Evolutionary conservation across 2,888 invertebrate genomes (phyloP).

Genomic region (Lucinisca nassula): DNA sequence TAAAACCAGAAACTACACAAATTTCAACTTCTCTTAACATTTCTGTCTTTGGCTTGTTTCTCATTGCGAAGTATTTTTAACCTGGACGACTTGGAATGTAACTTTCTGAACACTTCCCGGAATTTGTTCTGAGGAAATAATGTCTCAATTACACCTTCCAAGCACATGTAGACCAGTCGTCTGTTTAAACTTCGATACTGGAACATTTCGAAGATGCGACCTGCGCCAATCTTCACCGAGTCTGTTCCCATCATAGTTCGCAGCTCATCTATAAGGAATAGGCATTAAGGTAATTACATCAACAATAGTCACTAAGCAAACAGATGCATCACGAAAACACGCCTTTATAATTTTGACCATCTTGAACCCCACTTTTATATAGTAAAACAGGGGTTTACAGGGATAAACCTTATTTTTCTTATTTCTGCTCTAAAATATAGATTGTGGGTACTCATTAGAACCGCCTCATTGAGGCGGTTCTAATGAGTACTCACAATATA

Average conservation of each 20-base stretch:
- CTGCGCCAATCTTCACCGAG: constrained; percentile 94
- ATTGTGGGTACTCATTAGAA: no score
- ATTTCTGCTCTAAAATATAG: no score
- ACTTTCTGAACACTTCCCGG: constrained; percentile 91
- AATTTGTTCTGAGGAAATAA: constrained; percentile 95
- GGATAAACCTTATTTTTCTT: no score
- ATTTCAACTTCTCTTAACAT: not conserved
- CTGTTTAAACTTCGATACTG: constrained; percentile 95
- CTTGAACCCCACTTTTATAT: no score
- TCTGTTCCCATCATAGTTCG: constrained; percentile 96
- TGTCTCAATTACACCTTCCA: constrained; percentile 94
- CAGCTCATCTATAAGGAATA: constrained; percentile 93
- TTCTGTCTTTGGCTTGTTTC: not conserved
- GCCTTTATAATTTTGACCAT: no score
- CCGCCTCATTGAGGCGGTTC: no score
- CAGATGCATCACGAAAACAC: no score
- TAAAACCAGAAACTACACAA: no score
- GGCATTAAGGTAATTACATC: no score
- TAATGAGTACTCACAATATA: no score
- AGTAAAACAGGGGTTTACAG: no score
- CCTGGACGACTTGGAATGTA: constrained; percentile 90
- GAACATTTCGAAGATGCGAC: constrained; percentile 95
- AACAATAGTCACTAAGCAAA: no score
- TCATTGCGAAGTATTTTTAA: constrained; percentile 32
- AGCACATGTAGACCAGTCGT: constrained; percentile 93